phyloP scores from a whole-genome alignment of 23 tunicate genomes.

The Clavelina lepadiformis region DNA sequence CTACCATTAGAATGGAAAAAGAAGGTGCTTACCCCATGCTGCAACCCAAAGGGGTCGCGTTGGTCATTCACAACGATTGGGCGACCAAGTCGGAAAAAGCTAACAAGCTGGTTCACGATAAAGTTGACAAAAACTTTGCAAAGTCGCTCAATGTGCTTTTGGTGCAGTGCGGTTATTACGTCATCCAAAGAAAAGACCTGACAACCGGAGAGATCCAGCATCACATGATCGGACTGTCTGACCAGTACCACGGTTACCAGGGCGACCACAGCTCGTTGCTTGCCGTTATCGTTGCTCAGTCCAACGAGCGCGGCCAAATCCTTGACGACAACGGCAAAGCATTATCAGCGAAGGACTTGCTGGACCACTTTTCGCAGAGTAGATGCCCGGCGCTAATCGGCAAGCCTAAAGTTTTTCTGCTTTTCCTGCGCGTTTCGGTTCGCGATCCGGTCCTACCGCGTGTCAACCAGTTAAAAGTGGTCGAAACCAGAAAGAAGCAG shows the following conservation, averaged over 20 bases:
- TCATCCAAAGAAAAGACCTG: slow-evolving; percentile 44
- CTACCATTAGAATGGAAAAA: slow-evolving; percentile 10
- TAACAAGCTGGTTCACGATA: background rate
- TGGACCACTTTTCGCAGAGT: slow-evolving; percentile 45
- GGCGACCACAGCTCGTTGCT: slow-evolving; percentile 68
- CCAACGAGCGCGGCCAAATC: slow-evolving; percentile 51
- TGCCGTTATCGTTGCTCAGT: slow-evolving; percentile 34
- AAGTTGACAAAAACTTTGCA: slow-evolving; percentile 10
- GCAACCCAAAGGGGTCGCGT: slow-evolving; percentile 90
- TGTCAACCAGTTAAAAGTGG: slow-evolving; percentile 7
- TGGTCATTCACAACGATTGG: slow-evolving; percentile 71
- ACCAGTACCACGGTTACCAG: slow-evolving; percentile 74
- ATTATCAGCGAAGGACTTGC: slow-evolving; percentile 23
- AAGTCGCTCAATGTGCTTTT: slow-evolving; percentile 24
- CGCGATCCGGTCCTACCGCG: slow-evolving; percentile 39
- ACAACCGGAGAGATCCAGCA: slow-evolving; percentile 42
- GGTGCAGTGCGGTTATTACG: slow-evolving; percentile 71
- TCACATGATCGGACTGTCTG: slow-evolving; percentile 73
- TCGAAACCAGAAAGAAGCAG: slow-evolving; percentile 2
- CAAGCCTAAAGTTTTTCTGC: slow-evolving; percentile 67
- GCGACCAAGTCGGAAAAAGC: slow-evolving; percentile 1
- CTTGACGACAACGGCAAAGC: slow-evolving; percentile 23
- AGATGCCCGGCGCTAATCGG: slow-evolving; percentile 74
- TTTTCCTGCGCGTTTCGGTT: slow-evolving; percentile 45
- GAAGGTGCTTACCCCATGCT: slow-evolving; percentile 69